These are phyloP conservation scores for Drosophila azteca DNA, from an alignment of 1,140 invertebrate genomes.

Conservation along the genomic window DNA sequence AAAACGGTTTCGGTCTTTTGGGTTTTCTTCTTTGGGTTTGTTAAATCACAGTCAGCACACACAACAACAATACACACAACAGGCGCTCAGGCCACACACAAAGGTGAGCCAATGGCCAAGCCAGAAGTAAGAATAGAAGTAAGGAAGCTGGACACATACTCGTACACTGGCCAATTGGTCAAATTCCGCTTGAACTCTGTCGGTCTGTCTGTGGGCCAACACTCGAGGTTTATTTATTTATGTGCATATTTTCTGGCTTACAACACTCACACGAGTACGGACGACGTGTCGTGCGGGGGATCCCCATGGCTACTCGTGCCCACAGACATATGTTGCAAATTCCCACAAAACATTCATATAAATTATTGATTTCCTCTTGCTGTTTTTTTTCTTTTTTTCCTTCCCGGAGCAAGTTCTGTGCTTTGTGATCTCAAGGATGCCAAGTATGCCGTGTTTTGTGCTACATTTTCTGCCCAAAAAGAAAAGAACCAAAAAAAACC, in stretches of 20 bases:
- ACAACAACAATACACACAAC: conserved; percentile 1
- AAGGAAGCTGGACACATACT: conserved; percentile 8
- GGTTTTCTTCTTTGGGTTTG: conserved; percentile 18
- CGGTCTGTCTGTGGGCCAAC: not conserved
- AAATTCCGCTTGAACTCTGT: conserved; percentile 40
- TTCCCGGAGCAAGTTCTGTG: not conserved
- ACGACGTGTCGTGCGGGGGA: conserved; percentile 13
- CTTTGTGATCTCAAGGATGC: too few relatives aligned
- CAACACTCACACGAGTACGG: not conserved
- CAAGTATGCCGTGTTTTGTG: too few relatives aligned
- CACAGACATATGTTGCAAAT: conserved; percentile 16
- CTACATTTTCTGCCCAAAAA: too few relatives aligned
- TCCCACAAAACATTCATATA: conserved; percentile 42
- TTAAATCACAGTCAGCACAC: conserved; percentile 37
- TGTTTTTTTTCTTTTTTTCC: too few relatives aligned
- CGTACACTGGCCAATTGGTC: conserved; percentile 31
- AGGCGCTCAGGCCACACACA: conserved; percentile 20
- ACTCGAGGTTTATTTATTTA: conserved; percentile 50
- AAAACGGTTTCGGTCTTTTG: conserved; percentile 47
- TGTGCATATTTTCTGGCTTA: conserved; percentile 45
- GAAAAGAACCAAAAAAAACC: too few relatives aligned
- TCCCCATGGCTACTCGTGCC: not conserved
- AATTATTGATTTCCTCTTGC: conserved; percentile 59
- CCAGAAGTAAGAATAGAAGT: not conserved
- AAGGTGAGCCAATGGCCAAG: conserved; percentile 53